phyloP scores from a whole-genome alignment of 2,888 invertebrate genomes.

The Heteromurus nitidus region DNA sequence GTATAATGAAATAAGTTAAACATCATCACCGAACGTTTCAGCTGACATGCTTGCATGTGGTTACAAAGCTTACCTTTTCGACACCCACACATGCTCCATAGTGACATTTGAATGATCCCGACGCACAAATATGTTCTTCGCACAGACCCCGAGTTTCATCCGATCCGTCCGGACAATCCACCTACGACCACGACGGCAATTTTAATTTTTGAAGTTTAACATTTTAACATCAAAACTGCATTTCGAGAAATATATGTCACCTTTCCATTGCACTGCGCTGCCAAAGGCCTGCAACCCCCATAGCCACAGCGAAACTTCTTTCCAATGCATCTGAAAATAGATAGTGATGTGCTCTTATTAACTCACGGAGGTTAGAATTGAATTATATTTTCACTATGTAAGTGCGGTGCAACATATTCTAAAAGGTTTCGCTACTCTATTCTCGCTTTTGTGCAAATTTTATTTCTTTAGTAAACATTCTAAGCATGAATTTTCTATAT shows the following conservation, averaged over 20 bases:
- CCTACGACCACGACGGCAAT: conserved; percentile 15
- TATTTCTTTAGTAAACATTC: no score
- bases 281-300: conserved; percentile 63
- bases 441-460: no score
- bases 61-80: conserved; percentile 59
- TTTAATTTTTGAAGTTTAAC: background rate
- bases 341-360: no score
- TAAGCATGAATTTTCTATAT: no score
- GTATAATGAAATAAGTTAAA: background rate
- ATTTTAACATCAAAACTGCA: background rate
- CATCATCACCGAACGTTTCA: background rate
- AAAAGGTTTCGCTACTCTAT: no score
- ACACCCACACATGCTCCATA: conserved; percentile 70
- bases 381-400: no score
- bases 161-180: conserved; percentile 68
- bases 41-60: no score
- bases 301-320: conserved; percentile 71
- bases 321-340: conserved; percentile 60
- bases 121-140: conserved; percentile 66
- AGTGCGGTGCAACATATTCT: no score
- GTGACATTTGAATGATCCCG: conserved; percentile 68
- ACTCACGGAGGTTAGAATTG: no score
- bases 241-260: conserved; percentile 19
- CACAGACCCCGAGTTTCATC: conserved; percentile 70
- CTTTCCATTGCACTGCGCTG: conserved; percentile 65